Evolutionary conservation across 2,113 vertebrate species (phyloP).

Genomic region (Zosterops hypoxanthus): DNA sequence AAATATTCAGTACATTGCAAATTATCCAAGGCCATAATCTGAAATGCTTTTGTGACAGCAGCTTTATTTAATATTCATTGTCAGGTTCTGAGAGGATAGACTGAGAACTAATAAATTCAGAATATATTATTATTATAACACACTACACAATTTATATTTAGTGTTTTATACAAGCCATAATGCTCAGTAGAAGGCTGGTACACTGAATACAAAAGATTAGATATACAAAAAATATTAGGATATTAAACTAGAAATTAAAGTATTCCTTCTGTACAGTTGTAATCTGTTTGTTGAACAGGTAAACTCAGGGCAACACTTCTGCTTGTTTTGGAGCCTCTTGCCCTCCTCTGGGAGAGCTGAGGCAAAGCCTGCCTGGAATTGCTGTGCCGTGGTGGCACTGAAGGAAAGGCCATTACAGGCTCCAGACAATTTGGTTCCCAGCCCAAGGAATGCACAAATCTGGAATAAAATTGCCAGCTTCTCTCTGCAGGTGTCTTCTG

Average conservation of each 20-base stretch:
- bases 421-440: neutral
- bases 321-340: neutral
- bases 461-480: neutral
- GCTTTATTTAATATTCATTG: slow-evolving; percentile 52
- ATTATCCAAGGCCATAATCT: slow-evolving; percentile 39
- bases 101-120: slow-evolving; percentile 51
- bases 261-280: neutral
- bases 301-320: neutral
- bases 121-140: slow-evolving; percentile 33
- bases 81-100: slow-evolving; percentile 32
- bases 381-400: neutral
- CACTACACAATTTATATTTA: slow-evolving; percentile 21
- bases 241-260: neutral
- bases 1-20: slow-evolving; percentile 34
- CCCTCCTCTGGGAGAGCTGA: neutral
- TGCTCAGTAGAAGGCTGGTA: neutral
- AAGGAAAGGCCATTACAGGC: neutral
- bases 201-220: neutral
- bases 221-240: neutral
- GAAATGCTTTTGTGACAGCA: slow-evolving; percentile 23
- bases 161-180: neutral
- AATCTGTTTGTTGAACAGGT: neutral
- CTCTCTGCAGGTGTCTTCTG: neutral
- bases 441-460: neutral
- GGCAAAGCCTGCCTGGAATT: neutral